Conservation (phyloP, 2,113 vertebrate species). For the Oostethus manadensis region DNA sequence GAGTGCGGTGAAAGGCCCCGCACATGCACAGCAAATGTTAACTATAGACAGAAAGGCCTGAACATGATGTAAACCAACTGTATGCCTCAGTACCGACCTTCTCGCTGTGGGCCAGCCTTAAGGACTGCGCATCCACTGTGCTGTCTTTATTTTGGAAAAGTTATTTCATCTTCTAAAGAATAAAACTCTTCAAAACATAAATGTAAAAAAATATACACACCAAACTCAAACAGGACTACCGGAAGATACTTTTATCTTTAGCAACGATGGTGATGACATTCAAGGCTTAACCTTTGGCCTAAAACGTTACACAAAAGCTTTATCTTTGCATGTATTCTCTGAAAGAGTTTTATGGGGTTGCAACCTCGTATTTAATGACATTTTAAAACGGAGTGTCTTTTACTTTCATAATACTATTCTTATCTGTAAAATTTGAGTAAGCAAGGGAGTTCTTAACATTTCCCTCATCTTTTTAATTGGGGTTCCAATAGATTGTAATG, state of each 20-base stretch:
- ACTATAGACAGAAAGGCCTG: neutral
- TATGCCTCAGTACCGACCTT: neutral
- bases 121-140: neutral
- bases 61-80: neutral
- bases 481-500: slow-evolving; percentile 1
- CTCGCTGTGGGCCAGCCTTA: neutral
- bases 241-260: neutral
- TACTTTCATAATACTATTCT: neutral
- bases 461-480: slow-evolving; percentile 1
- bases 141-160: neutral
- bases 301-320: neutral
- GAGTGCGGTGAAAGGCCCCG: neutral
- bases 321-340: neutral
- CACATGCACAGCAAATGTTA: neutral
- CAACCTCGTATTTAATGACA: slow-evolving; percentile 4
- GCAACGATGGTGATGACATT: neutral
- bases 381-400: neutral
- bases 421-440: neutral
- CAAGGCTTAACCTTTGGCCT: neutral
- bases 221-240: too few relatives aligned
- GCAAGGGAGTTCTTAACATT: slow-evolving; percentile 3
- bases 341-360: neutral
- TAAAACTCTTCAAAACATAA: neutral
- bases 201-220: neutral
- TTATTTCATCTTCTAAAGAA: neutral